phyloP scores from a whole-genome alignment of 2,888 invertebrate genomes.

The Diplazon laetatorius region DNA sequence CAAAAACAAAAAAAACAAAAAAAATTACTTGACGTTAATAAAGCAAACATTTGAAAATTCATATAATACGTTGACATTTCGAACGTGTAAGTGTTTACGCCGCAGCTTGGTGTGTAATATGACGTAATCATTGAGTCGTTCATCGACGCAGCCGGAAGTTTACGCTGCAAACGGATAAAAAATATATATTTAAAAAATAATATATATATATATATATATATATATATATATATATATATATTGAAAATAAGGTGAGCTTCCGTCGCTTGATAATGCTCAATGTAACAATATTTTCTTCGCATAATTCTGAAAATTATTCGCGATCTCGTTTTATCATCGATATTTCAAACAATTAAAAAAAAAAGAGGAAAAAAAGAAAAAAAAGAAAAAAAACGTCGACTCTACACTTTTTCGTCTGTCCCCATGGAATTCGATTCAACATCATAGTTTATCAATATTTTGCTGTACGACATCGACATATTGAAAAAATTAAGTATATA shows the following conservation, averaged over 20 bases:
- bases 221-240: neutral
- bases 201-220: neutral
- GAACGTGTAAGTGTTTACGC: conserved; percentile 38
- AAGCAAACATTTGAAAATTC: conserved; percentile 46
- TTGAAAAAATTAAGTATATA: conserved; percentile 68
- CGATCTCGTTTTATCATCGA: conserved; percentile 6
- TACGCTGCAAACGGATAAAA: neutral
- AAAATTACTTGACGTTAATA: conserved; percentile 62
- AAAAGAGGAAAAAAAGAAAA: conserved; percentile 9
- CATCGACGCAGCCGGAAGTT: conserved; percentile 5
- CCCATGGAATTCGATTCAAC: conserved; percentile 18
- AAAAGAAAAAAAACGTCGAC: neutral
- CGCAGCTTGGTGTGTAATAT: conserved; percentile 48
- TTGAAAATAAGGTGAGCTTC: conserved; percentile 41
- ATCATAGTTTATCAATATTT: conserved; percentile 46
- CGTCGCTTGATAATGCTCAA: conserved; percentile 50
- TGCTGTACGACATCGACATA: conserved; percentile 58
- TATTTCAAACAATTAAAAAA: conserved; percentile 3
- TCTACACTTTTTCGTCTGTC: conserved; percentile 24
- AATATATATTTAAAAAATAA: neutral
- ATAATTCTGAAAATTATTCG: conserved; percentile 24
- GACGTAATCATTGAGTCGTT: conserved; percentile 20
- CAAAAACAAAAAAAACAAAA: conserved; percentile 12
- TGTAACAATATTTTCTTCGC: conserved; percentile 36
- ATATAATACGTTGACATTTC: conserved; percentile 18